A percentile compares a stretch with the other conserved stretches of the same genome.
Evolutionary conservation across 1,140 invertebrate genomes (phyloP).

Genomic region (Pentalonia nigronervosa): DNA sequence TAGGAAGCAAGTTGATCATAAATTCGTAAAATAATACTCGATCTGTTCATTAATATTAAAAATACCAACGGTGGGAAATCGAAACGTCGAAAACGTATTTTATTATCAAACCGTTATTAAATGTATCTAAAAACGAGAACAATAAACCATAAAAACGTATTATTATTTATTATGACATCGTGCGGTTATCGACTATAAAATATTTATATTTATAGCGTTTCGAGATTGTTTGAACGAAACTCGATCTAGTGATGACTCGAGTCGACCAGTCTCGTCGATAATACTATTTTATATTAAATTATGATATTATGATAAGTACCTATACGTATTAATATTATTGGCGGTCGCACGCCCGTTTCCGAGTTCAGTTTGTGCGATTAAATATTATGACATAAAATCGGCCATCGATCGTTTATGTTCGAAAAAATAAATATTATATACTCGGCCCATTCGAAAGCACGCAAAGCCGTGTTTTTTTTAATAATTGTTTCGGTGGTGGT

Average conservation of each 20-base stretch:
- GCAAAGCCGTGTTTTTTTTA: not conserved
- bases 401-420: not conserved
- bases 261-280: not conserved
- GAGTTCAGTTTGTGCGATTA: not conserved
- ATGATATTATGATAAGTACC: not conserved
- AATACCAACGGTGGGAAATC: not conserved
- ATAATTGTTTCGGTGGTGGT: not conserved
- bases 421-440: not conserved
- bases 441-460: not conserved
- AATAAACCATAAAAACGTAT: conserved; percentile 8
- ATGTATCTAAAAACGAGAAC: conserved; percentile 1
- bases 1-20: not conserved
- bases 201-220: conserved; percentile 12
- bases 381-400: not conserved
- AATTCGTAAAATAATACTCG: not conserved
- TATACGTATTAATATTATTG: not conserved
- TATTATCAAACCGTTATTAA: not conserved
- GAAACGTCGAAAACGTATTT: not conserved
- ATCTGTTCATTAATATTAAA: conserved; percentile 19
- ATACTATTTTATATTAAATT: not conserved
- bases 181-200: not conserved
- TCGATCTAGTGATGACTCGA: not conserved
- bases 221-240: not conserved
- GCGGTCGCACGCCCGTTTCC: not conserved
- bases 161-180: not conserved